These are phyloP conservation scores for Pyrocephalus nanus DNA, from an alignment of 2,797 vertebrate species.

Conservation along the genomic window DNA sequence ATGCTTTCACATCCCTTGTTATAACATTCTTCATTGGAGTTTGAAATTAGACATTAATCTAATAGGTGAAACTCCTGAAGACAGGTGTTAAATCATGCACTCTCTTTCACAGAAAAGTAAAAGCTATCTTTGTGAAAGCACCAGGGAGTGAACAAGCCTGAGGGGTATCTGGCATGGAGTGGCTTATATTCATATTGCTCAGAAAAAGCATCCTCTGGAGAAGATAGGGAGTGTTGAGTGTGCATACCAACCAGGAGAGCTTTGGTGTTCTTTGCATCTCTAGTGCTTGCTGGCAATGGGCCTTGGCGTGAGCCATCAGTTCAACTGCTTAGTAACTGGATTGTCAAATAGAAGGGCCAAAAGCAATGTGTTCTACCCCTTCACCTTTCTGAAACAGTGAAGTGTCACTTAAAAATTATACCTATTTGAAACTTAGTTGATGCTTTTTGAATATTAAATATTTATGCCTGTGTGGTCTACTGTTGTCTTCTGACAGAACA, in stretches of 20 bases:
- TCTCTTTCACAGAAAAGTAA: background rate
- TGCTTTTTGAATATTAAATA: background rate
- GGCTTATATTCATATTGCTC: background rate
- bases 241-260: rapidly evolving
- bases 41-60: background rate
- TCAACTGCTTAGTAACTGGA: background rate
- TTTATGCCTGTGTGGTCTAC: background rate
- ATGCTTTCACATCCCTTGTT: background rate
- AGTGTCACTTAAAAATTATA: background rate
- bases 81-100: background rate
- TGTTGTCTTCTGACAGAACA: background rate
- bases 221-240: rapidly evolving
- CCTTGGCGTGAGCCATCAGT: background rate
- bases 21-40: background rate
- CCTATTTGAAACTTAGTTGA: background rate
- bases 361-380: background rate
- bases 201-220: background rate
- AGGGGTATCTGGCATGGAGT: rapidly evolving
- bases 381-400: background rate
- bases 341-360: background rate
- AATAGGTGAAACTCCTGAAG: background rate
- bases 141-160: background rate
- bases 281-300: background rate
- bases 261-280: background rate
- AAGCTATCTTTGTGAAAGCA: background rate